Conservation (phyloP, 1,140 invertebrate genomes). For the Theocolax elegans region DNA sequence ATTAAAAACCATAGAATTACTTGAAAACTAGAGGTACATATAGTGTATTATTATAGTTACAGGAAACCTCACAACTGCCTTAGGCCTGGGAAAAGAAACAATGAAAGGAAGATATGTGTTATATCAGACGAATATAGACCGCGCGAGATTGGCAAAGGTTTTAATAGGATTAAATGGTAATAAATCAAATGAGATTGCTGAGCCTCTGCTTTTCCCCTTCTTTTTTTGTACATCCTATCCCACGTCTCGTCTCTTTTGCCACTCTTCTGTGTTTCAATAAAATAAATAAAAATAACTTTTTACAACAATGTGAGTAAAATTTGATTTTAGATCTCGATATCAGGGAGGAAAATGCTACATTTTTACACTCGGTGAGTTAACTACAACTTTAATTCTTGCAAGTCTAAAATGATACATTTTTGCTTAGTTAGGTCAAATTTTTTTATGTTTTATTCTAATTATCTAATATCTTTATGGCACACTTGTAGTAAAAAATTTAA, state of each 20-base stretch:
- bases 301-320: too few species aligned
- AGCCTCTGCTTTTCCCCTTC: neutral
- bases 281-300: too few species aligned
- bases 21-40: neutral
- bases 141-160: slow-evolving; percentile 35
- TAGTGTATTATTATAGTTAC: slow-evolving; percentile 24
- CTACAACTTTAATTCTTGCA: too few species aligned
- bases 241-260: neutral
- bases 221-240: neutral
- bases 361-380: too few species aligned
- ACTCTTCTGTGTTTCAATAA: neutral
- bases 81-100: neutral
- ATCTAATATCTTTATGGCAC: too few species aligned
- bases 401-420: too few species aligned
- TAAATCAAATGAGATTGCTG: slow-evolving; percentile 39
- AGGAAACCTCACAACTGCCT: slow-evolving; percentile 33
- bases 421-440: too few species aligned
- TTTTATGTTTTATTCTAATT: too few species aligned
- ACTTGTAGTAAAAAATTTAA: too few species aligned
- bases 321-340: too few species aligned
- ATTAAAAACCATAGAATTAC: slow-evolving; percentile 30
- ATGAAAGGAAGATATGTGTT: slow-evolving; percentile 17
- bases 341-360: too few species aligned
- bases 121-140: slow-evolving; percentile 41
- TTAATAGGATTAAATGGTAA: slow-evolving; percentile 45